Percentiles rank a stretch among this genome's conserved stretches.
These are phyloP conservation scores for Urophycis tenuis DNA, from an alignment of 2,797 vertebrate genomes.

Conservation along the genomic window DNA sequence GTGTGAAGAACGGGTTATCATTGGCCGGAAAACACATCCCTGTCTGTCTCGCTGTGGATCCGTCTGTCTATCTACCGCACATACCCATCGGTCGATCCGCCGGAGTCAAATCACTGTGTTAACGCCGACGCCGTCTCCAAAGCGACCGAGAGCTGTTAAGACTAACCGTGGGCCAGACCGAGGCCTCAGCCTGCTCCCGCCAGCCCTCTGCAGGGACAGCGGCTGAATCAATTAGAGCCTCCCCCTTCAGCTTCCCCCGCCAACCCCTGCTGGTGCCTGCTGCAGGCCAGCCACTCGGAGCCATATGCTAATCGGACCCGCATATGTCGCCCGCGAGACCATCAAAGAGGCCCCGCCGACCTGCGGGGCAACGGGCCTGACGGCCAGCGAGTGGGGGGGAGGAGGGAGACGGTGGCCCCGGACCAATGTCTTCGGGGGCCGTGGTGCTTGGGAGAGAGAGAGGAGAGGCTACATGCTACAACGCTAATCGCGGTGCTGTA, in stretches of 20 bases:
- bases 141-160: not conserved
- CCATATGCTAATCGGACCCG: constrained; percentile 65
- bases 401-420: constrained; percentile 42
- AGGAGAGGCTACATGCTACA: not conserved
- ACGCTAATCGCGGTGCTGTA: not conserved
- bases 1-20: not conserved
- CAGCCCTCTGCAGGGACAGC: constrained; percentile 34
- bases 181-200: not conserved
- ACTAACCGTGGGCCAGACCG: not conserved
- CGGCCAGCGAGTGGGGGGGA: constrained; percentile 39
- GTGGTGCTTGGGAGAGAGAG: constrained; percentile 10
- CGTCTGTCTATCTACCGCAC: not conserved
- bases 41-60: not conserved
- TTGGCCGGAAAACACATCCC: not conserved
- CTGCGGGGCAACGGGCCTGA: constrained; percentile 46
- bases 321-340: constrained; percentile 65
- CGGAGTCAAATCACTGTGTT: not conserved
- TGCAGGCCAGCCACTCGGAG: constrained; percentile 20
- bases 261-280: constrained; percentile 33
- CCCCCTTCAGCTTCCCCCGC: constrained; percentile 22
- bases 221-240: constrained; percentile 60
- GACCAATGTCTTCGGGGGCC: constrained; percentile 42
- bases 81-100: not conserved
- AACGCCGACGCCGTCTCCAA: not conserved
- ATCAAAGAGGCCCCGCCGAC: constrained; percentile 52